Conservation (phyloP, 1,140 invertebrate species). For the Elymnias hypermnestra region DNA sequence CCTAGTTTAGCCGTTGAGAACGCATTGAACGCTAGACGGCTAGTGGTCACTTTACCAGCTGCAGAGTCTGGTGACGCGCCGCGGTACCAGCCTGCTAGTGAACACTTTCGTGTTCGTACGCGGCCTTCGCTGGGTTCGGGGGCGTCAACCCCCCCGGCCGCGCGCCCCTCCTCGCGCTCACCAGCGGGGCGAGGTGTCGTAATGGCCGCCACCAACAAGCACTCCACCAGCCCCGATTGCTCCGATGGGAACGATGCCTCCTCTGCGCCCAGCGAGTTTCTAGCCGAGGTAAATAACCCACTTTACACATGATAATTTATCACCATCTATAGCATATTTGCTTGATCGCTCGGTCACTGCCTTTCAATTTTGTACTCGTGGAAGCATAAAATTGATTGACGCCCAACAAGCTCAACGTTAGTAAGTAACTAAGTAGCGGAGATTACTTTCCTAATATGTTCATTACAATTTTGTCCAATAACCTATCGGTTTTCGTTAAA, state of each 20-base stretch:
- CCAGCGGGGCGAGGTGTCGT: conserved; percentile 28
- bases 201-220: conserved; percentile 34
- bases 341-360: too few species aligned
- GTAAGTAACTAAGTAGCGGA: too few species aligned
- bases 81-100: not conserved
- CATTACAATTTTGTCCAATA: too few species aligned
- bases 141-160: conserved; percentile 11
- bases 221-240: conserved; percentile 76
- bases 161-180: not conserved
- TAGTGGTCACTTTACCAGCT: conserved; percentile 29
- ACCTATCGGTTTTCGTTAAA: too few species aligned
- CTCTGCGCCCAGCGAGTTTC: conserved; percentile 82
- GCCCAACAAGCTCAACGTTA: too few species aligned
- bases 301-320: too few species aligned
- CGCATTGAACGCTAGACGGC: conserved; percentile 43
- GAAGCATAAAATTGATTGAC: too few species aligned
- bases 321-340: too few species aligned
- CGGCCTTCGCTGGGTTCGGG: conserved; percentile 7
- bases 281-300: conserved; percentile 77
- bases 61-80: conserved; percentile 11
- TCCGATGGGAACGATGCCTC: conserved; percentile 83
- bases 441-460: too few species aligned
- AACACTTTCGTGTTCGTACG: not conserved
- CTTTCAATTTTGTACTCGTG: not conserved
- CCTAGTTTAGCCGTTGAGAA: conserved; percentile 69